Base-by-base conservation (phyloP, 2,113 vertebrate genomes). In the Maccullochella peelii region DNA sequence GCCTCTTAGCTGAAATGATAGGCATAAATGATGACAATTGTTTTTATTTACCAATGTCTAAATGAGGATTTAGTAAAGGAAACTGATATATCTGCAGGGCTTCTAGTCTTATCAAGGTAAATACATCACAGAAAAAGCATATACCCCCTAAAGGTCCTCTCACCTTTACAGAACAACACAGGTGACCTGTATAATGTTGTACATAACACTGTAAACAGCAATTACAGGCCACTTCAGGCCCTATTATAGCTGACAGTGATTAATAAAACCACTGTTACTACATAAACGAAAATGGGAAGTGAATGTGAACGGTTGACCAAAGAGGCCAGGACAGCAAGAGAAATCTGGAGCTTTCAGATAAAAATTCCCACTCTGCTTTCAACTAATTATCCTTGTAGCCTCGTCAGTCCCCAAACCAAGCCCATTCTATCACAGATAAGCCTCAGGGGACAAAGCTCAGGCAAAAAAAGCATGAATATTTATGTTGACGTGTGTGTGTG, bases 321-420 rank as follows among this genome's bases (percentile, higher is more conserved):
- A 86, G 85, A 80, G 78, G 76, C 71, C 62, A 77, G 77, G 79
- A 87, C 74, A 62, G 79, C 69, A 30, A 73, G 50, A 73, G 79
- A 93, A 95, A 94, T 93, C 85, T 95, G 94, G 80, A 86, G 88
- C 91, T 93, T 94, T 91, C 71, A 91, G 95, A 94, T 94, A 91
- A 92, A 94, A 92, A 90, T 77, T 73, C 86, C 86, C 86, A 75
- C 73, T 89, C 71, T 72, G 85, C 87, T 86, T 92, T 94, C 82
- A 91, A 91, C 89, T 92, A 95, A 94, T 95, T 94, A 94, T 91
- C 89, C 86, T 79, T 61, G 12, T 54, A 76, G 88, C 82, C 82
- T 86, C 71, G 38, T 86, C 86, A 72, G 85, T 87, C 83, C 86
- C 86, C 59, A 63, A 86, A 92, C 84, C 86, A 70, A 86, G 69